phyloP scores from a whole-genome alignment of 2,113 vertebrate species.

The Solea solea region DNA sequence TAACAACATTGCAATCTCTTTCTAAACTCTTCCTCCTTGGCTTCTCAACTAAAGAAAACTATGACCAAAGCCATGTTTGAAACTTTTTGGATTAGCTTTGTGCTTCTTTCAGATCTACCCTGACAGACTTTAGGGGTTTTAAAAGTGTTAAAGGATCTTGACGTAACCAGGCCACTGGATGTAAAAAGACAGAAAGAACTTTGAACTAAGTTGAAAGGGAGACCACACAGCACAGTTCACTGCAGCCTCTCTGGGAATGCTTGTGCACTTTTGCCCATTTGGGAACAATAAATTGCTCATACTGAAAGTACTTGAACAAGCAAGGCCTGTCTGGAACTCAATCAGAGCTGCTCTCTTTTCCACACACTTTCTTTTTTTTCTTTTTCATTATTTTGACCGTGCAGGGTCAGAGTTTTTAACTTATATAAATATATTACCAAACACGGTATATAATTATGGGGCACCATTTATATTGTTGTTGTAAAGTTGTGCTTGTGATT shows the following conservation, averaged over 20 bases:
- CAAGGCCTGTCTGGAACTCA: neutral
- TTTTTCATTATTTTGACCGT: neutral
- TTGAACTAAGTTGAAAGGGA: neutral
- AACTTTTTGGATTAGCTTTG: neutral
- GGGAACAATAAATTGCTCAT: slow-evolving; percentile 33
- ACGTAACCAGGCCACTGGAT: slow-evolving; percentile 1
- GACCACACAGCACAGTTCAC: neutral
- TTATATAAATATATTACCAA: too few relatives aligned
- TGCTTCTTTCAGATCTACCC: neutral
- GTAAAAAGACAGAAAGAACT: slow-evolving; percentile 10
- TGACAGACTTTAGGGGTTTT: neutral
- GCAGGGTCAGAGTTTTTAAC: neutral
- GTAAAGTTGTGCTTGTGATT: too few relatives aligned
- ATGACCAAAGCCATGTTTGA: neutral
- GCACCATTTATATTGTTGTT: too few relatives aligned
- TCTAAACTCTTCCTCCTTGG: too few relatives aligned
- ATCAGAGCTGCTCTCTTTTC: neutral
- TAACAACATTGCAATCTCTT: too few relatives aligned
- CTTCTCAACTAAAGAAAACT: too few relatives aligned
- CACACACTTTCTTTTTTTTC: slow-evolving; percentile 5
- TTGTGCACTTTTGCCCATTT: slow-evolving; percentile 4
- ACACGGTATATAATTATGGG: too few relatives aligned
- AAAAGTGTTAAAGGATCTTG: neutral
- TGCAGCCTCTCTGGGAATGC: neutral
- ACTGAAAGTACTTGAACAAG: neutral